phyloP scores from a whole-genome alignment of 2,797 vertebrate genomes.

The Potorous gilbertii region DNA sequence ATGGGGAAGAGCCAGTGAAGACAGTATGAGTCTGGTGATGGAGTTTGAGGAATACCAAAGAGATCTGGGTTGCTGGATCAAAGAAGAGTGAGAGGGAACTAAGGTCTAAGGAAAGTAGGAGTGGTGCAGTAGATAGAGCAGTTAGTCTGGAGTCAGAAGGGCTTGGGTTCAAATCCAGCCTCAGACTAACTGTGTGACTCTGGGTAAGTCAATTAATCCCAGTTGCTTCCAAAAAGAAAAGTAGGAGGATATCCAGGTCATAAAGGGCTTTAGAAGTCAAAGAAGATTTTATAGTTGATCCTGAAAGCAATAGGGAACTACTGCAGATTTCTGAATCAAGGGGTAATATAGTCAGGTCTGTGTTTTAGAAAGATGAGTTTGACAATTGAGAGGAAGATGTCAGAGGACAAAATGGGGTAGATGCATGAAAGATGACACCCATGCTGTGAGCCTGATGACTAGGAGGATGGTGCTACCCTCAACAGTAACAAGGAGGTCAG shows the following conservation, averaged over 20 bases:
- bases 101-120: neutral
- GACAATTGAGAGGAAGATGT: neutral
- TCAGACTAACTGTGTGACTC: neutral
- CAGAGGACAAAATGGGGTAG: neutral
- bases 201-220: neutral
- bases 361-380: neutral
- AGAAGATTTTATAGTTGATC: neutral
- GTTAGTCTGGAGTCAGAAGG: neutral
- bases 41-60: neutral
- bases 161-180: neutral
- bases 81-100: neutral
- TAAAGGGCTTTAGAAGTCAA: neutral
- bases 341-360: neutral
- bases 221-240: neutral
- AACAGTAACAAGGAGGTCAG: neutral
- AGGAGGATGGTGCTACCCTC: neutral
- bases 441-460: neutral
- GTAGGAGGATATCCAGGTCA: neutral
- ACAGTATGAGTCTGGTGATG: neutral
- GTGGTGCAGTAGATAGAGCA: neutral
- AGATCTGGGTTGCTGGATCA: neutral
- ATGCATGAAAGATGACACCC: neutral
- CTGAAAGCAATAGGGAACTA: neutral
- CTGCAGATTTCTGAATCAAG: neutral
- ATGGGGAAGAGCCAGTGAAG: neutral